Evolutionary conservation across 2,888 invertebrate genomes (phyloP).

Genomic region (Hylaea fasciaria): DNA sequence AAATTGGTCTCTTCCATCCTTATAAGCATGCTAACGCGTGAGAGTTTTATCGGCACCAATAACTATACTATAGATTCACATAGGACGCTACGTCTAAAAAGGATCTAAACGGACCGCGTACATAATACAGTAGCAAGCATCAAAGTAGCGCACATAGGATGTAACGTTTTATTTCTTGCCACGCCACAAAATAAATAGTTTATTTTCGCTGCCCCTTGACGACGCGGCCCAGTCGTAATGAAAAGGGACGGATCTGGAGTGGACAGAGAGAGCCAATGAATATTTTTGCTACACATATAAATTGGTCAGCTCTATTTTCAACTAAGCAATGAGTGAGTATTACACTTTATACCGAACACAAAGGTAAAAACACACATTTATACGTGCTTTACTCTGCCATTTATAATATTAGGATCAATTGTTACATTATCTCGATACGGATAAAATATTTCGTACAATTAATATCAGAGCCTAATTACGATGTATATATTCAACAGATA

Average conservation of each 20-base stretch:
- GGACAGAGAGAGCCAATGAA: constrained; percentile 41
- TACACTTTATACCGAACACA: too few species aligned
- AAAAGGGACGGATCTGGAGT: constrained; percentile 38
- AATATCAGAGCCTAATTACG: too few species aligned
- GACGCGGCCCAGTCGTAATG: constrained; percentile 30
- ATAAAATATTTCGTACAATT: too few species aligned
- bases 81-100: not conserved
- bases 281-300: constrained; percentile 37
- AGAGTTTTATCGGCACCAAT: too few species aligned
- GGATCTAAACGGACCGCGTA: not conserved
- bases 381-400: not conserved
- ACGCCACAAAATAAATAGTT: constrained; percentile 31
- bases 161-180: constrained; percentile 28
- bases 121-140: not conserved
- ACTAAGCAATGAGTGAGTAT: too few species aligned
- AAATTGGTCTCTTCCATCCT: too few species aligned
- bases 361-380: not conserved
- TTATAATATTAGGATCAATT: not conserved
- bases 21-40: too few species aligned
- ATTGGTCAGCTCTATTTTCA: constrained; percentile 11
- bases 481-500: too few species aligned
- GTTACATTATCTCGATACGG: too few species aligned
- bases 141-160: constrained; percentile 18
- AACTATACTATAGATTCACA: too few species aligned
- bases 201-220: constrained; percentile 32